Evolutionary conservation across 2,888 invertebrate species (phyloP).

Genomic region (Drosophila limbata): DNA sequence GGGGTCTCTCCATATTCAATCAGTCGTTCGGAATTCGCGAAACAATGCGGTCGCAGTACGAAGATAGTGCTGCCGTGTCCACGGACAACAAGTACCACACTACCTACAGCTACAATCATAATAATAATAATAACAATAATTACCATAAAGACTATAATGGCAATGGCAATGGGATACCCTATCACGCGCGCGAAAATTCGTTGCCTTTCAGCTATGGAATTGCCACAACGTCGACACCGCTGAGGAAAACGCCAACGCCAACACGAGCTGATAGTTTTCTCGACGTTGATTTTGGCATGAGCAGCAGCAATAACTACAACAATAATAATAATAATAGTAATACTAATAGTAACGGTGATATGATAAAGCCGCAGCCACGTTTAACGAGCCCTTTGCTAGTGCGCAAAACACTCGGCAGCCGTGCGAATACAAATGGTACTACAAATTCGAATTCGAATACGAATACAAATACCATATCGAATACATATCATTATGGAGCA

Average conservation of each 20-base stretch:
- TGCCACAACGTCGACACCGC: conserved; percentile 79
- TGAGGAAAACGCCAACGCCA: conserved; percentile 77
- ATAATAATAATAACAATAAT: conserved; percentile 68
- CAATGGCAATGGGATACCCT: conserved; percentile 88
- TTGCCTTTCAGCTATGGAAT: conserved; percentile 95
- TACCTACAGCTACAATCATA: conserved; percentile 60
- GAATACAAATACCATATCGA: conserved; percentile 61
- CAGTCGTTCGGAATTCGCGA: conserved; percentile 85
- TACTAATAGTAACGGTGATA: conserved; percentile 73
- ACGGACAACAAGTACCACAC: conserved; percentile 66
- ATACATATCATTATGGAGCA: conserved; percentile 65
- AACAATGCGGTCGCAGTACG: conserved; percentile 85
- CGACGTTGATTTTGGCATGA: conserved; percentile 67
- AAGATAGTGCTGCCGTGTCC: conserved; percentile 75
- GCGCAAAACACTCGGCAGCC: conserved; percentile 88
- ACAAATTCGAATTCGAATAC: conserved; percentile 19
- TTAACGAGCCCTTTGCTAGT: conserved; percentile 94
- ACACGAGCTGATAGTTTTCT: conserved; percentile 74
- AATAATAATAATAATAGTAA: conserved; percentile 32
- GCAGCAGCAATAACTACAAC: conserved; percentile 20
- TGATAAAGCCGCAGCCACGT: conserved; percentile 90
- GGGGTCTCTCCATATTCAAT: conserved; percentile 58
- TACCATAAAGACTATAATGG: conserved; percentile 61
- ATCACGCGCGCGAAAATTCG: conserved; percentile 95
- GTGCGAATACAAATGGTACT: conserved; percentile 42